A percentile compares a stretch with the other conserved stretches of the same genome.
Conservation (phyloP, 2,888 invertebrate species). For the Octonoba sinensis region DNA sequence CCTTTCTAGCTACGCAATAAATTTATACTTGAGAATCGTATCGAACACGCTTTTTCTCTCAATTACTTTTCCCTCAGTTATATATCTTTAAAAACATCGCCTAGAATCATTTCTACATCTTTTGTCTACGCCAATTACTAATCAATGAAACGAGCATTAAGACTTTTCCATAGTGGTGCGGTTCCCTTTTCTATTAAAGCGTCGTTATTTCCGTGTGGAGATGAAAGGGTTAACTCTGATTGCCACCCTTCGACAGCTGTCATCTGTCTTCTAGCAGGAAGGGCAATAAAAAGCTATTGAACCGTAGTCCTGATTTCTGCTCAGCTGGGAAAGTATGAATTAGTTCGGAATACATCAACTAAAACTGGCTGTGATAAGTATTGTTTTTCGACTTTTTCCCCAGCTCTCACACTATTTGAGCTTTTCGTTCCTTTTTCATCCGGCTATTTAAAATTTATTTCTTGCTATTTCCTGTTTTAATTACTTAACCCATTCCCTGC, state of each 20-base stretch:
- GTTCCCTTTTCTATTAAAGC: constrained; percentile 11
- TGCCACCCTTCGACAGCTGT: constrained; percentile 18
- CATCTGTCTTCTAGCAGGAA: constrained; percentile 6
- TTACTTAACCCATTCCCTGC: too few relatives aligned
- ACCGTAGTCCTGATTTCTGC: constrained; percentile 3
- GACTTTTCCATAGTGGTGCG: neutral
- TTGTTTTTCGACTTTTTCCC: constrained; percentile 1
- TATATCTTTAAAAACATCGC: too few relatives aligned
- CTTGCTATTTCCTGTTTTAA: too few relatives aligned
- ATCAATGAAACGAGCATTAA: constrained; percentile 26
- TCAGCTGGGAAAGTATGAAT: constrained; percentile 20
- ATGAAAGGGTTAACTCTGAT: constrained; percentile 16
- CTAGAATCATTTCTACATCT: too few relatives aligned
- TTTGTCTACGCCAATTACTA: neutral
- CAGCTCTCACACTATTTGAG: too few relatives aligned
- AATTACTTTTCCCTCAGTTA: too few relatives aligned
- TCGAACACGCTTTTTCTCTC: too few relatives aligned
- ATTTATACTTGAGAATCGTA: too few relatives aligned
- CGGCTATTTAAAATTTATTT: too few relatives aligned
- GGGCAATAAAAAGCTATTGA: constrained; percentile 32
- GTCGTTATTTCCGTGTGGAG: constrained; percentile 9
- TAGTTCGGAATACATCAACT: neutral
- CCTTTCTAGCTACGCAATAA: too few relatives aligned
- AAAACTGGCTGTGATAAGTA: constrained; percentile 2
- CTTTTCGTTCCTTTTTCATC: too few relatives aligned